These are phyloP conservation scores for Leucania comma DNA, from an alignment of 2,888 invertebrate genomes.

Conservation along the genomic window DNA sequence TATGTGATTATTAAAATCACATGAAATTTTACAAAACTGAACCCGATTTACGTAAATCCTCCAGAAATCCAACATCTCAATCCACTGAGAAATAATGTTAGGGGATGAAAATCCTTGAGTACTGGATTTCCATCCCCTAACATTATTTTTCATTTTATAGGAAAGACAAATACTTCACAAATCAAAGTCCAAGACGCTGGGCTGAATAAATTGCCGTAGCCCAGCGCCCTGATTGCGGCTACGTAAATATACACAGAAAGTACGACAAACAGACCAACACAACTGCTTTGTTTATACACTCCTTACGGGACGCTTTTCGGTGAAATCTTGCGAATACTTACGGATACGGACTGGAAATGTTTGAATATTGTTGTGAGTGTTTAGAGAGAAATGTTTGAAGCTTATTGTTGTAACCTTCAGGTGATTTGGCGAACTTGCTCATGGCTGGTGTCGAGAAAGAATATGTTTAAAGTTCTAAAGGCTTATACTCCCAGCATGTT, in stretches of 20 bases:
- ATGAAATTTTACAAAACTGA: background rate
- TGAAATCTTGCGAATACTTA: constrained; percentile 57
- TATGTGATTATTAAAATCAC: background rate
- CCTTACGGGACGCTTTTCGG: constrained; percentile 45
- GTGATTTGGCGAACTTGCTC: background rate
- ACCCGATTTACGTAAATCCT: background rate
- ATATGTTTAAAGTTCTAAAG: background rate
- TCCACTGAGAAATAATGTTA: background rate
- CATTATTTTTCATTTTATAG: constrained; percentile 64
- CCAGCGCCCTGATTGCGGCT: constrained; percentile 65
- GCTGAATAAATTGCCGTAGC: constrained; percentile 65
- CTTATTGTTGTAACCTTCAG: constrained; percentile 1
- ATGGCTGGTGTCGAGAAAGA: background rate
- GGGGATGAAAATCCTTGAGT: no score
- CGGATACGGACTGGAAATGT: constrained; percentile 15
- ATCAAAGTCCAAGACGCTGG: constrained; percentile 72
- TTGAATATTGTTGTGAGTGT: constrained; percentile 42
- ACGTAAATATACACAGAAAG: constrained; percentile 61
- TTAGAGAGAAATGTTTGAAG: background rate
- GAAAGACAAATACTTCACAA: constrained; percentile 72
- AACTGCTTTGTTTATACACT: constrained; percentile 52
- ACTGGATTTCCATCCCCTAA: constrained; percentile 39
- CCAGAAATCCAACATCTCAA: background rate
- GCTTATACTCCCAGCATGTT: background rate
- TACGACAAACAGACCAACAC: constrained; percentile 58